phyloP scores from a whole-genome alignment of 1,140 invertebrate genomes.

The Andricus grossulariae region DNA sequence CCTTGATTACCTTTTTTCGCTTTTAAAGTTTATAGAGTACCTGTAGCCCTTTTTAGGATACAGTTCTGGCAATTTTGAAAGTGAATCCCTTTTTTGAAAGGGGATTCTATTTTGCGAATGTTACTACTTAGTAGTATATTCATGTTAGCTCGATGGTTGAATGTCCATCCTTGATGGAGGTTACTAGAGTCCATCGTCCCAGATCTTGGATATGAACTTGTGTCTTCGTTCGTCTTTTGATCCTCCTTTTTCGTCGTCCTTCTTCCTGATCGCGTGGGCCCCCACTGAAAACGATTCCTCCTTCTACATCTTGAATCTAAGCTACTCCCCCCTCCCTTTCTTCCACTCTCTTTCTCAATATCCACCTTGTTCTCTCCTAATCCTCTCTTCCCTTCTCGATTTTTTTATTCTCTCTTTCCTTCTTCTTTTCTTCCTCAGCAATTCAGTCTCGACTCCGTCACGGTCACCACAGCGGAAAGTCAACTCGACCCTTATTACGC shows the following conservation, averaged over 20 bases:
- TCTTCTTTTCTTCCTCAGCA: constrained; percentile 44
- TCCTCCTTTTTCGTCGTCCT: constrained; percentile 4
- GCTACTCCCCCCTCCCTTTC: constrained; percentile 44
- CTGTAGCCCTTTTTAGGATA: too few relatives aligned
- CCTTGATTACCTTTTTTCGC: too few relatives aligned
- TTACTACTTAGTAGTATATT: constrained; percentile 45
- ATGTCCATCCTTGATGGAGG: constrained; percentile 75
- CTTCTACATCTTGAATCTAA: not conserved
- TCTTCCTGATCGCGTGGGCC: constrained; percentile 36
- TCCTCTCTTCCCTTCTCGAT: constrained; percentile 13
- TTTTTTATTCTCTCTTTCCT: constrained; percentile 30
- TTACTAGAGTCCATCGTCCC: constrained; percentile 74
- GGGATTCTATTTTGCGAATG: constrained; percentile 5
- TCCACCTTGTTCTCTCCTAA: constrained; percentile 39
- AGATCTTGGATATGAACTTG: constrained; percentile 73
- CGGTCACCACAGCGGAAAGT: constrained; percentile 64
- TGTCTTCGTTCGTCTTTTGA: constrained; percentile 64
- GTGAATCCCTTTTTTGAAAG: not conserved
- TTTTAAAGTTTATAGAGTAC: too few relatives aligned
- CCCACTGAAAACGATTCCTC: constrained; percentile 37
- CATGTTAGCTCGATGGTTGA: constrained; percentile 55
- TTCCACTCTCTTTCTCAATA: constrained; percentile 1
- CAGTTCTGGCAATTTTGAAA: not conserved
- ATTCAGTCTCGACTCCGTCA: constrained; percentile 53
- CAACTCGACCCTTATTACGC: constrained; percentile 68